These are phyloP conservation scores for Morone chrysops DNA, from an alignment of 2,113 vertebrate genomes.

Conservation along the genomic window DNA sequence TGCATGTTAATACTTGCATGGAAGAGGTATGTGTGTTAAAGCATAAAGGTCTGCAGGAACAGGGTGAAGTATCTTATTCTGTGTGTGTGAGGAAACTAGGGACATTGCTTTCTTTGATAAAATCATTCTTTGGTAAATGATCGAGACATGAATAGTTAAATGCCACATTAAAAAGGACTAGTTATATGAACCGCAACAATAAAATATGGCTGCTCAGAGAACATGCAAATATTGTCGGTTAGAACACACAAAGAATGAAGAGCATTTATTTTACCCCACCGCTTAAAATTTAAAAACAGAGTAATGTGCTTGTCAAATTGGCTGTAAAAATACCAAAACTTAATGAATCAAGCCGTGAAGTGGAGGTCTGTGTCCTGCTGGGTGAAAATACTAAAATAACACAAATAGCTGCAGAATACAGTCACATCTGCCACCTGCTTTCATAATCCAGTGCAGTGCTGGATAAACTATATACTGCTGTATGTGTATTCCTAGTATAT, in stretches of 20 bases:
- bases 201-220: neutral
- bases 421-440: neutral
- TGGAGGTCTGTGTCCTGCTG: neutral
- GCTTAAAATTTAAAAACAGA: neutral
- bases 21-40: neutral
- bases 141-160: neutral
- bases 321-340: neutral
- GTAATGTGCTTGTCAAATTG: neutral
- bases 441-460: no score
- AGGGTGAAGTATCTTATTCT: neutral
- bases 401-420: neutral
- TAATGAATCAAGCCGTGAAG: constrained; percentile 5
- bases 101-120: neutral
- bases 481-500: neutral
- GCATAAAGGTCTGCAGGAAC: neutral
- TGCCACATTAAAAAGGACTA: neutral
- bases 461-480: no score
- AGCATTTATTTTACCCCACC: neutral
- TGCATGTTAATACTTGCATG: constrained; percentile 13
- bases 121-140: neutral
- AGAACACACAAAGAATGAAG: neutral
- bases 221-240: neutral
- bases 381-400: neutral
- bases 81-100: neutral
- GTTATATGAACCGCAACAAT: neutral